Evolutionary conservation across 2,888 invertebrate genomes (phyloP).

Genomic region (Drosophila fungiperda): DNA sequence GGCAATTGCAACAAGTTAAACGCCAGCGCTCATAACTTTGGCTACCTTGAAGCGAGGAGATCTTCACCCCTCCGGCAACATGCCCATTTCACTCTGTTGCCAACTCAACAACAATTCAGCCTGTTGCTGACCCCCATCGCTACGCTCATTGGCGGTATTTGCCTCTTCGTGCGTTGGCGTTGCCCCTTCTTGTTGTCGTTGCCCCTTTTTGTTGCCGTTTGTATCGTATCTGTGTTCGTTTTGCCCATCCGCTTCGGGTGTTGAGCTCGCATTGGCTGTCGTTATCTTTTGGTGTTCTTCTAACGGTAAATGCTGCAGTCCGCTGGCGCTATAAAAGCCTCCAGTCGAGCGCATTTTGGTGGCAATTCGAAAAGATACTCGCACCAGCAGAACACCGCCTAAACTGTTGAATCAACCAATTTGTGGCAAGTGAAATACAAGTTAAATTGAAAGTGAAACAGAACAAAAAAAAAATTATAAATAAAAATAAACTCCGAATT

Average conservation of each 20-base stretch:
- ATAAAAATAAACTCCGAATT: neutral
- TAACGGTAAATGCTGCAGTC: constrained; percentile 40
- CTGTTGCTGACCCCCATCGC: constrained; percentile 65
- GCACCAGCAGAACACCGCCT: constrained; percentile 2
- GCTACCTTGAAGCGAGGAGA: neutral
- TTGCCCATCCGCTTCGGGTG: constrained; percentile 26
- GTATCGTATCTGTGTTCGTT: constrained; percentile 48
- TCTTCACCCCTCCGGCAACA: neutral
- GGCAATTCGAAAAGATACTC: constrained; percentile 62
- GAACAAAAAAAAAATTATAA: constrained; percentile 4
- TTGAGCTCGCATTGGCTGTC: constrained; percentile 65
- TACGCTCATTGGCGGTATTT: constrained; percentile 63
- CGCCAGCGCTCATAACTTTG: constrained; percentile 2
- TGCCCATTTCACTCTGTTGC: neutral
- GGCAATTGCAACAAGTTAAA: constrained; percentile 25
- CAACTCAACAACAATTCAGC: constrained; percentile 8
- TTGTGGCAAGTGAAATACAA: constrained; percentile 36
- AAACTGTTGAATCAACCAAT: constrained; percentile 44
- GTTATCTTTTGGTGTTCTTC: constrained; percentile 62
- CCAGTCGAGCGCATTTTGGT: constrained; percentile 68
- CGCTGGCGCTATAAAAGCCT: constrained; percentile 79
- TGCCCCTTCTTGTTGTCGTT: neutral
- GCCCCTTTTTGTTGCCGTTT: constrained; percentile 10
- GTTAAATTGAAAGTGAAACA: constrained; percentile 26
- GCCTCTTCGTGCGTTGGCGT: constrained; percentile 62